Conservation (phyloP, 1,140 invertebrate genomes). For the Camponotus floridanus region DNA sequence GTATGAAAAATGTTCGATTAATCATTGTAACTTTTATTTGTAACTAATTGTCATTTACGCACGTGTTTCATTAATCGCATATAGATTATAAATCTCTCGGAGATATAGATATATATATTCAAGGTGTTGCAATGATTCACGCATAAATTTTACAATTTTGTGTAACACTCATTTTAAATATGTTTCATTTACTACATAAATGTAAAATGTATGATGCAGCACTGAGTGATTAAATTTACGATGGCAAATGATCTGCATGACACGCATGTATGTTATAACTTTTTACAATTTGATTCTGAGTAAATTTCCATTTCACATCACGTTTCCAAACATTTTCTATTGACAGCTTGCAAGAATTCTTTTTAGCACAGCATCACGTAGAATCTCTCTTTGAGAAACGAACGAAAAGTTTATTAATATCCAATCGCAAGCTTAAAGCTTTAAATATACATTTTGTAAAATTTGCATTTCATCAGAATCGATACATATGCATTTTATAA, state of each 20-base stretch:
- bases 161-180: conserved; percentile 35
- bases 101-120: conserved; percentile 10
- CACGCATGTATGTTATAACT: conserved; percentile 68
- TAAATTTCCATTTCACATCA: conserved; percentile 45
- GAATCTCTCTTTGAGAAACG: neutral
- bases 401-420: conserved; percentile 19
- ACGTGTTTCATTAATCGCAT: neutral
- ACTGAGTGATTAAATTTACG: conserved; percentile 41
- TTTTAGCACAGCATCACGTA: conserved; percentile 32
- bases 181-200: conserved; percentile 35
- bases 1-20: neutral
- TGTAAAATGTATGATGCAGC: conserved; percentile 60
- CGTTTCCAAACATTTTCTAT: conserved; percentile 43
- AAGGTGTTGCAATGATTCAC: conserved; percentile 22
- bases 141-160: conserved; percentile 2
- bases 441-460: conserved; percentile 18
- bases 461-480: conserved; percentile 14
- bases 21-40: neutral
- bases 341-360: conserved; percentile 16
- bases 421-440: conserved; percentile 47
- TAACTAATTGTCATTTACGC: neutral
- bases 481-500: conserved; percentile 23
- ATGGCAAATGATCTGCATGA: conserved; percentile 66
- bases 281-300: conserved; percentile 40
- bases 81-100: neutral